These are phyloP conservation scores for Trachymyrmex cornetzi DNA, from an alignment of 1,140 invertebrate genomes.

Conservation along the genomic window DNA sequence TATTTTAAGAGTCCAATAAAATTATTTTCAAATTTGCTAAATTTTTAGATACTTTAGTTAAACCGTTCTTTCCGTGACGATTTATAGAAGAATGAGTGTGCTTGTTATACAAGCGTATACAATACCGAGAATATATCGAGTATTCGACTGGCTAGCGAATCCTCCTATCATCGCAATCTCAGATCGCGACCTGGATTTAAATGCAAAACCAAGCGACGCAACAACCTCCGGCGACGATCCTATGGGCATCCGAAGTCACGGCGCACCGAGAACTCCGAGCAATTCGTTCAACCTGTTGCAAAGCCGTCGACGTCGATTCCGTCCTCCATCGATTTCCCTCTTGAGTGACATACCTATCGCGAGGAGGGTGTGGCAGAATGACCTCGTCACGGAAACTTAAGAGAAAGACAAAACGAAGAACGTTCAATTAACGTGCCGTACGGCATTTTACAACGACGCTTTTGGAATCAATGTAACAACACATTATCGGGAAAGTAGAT, in stretches of 20 bases:
- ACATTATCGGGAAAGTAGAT: slow-evolving; percentile 10
- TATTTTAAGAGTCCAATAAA: no score
- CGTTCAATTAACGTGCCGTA: slow-evolving; percentile 46
- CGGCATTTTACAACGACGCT: slow-evolving; percentile 31
- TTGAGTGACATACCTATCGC: slow-evolving; percentile 63
- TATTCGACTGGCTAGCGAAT: slow-evolving; percentile 46
- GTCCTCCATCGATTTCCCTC: slow-evolving; percentile 75
- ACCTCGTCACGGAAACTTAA: slow-evolving; percentile 69
- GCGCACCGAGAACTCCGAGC: slow-evolving; percentile 67
- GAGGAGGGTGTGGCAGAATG: slow-evolving; percentile 73
- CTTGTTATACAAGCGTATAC: background rate
- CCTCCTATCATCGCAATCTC: slow-evolving; percentile 72
- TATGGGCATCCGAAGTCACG: slow-evolving; percentile 63
- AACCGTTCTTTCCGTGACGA: background rate
- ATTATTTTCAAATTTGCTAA: no score
- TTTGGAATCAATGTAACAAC: slow-evolving; percentile 35
- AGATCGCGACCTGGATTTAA: slow-evolving; percentile 59
- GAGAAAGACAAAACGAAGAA: slow-evolving; percentile 72
- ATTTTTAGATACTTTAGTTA: no score
- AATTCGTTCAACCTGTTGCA: slow-evolving; percentile 79
- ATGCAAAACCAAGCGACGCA: slow-evolving; percentile 50
- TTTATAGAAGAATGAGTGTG: background rate
- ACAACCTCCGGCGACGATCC: slow-evolving; percentile 38
- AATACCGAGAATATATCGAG: slow-evolving; percentile 43
- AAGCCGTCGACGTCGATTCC: slow-evolving; percentile 76